Base-by-base conservation (phyloP, 2,797 vertebrate genomes). In the Pyrocephalus nanus region DNA sequence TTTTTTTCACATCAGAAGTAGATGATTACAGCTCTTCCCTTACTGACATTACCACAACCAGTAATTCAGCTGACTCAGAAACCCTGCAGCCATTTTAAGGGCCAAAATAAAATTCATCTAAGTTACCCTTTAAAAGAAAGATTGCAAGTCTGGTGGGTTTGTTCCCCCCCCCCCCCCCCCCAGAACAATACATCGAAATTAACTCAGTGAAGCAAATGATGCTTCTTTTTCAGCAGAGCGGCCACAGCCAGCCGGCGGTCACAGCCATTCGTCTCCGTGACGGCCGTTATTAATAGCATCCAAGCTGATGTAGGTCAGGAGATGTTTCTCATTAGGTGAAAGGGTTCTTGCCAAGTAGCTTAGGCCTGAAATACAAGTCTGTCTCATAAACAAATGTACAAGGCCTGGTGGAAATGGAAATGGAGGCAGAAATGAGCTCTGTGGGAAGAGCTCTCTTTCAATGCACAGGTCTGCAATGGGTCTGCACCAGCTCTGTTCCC, bases 321-420 rank as follows among this genome's bases (percentile, higher is more conserved):
- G 94, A 91, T 95, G 93, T 95, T 97, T 96, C 88, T 95, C 94
- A 95, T 96, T 96, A 97, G 95, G 86, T 92, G 61, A 94, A 92
- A 66, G 65, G 60, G 74, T 17, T 90, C 94, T 58, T 96, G 96
- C 95, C 94, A 96, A 96, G 94, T 79, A 93, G 93, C 90, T 96
- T 77, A 88, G 89, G 83, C 80, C 83, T 92, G 88, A 92, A 96
- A 94, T 62, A 55, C 92, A 94, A 88, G 69, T 83, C 91, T 84
- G 86, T 69, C 92, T 94, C 71, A 79, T 93, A 95, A 96, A 96
- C 94, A 91, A 96, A 96, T 61, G 86, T 15, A 65, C 80, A 85
- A 65, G 77, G 94, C 77, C 86, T 71, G 60, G 66, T 91, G 90
- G 79, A 83, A 82, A 84, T 88, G 90, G 92, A 88, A 89, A 92